Conservation (phyloP, 2,888 invertebrate genomes). For the Hylaea fasciaria region DNA sequence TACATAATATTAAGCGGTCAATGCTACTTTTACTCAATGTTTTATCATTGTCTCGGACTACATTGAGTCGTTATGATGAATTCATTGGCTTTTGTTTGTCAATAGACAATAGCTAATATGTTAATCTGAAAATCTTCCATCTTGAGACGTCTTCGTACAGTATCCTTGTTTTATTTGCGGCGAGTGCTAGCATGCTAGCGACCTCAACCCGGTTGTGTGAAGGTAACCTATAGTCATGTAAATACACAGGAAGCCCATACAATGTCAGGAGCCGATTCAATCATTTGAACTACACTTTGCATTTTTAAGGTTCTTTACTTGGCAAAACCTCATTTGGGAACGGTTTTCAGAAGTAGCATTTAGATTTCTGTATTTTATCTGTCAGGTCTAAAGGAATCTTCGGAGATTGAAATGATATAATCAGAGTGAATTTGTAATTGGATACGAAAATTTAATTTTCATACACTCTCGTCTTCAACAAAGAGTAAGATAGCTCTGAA, state of each 20-base stretch:
- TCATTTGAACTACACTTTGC: conserved; percentile 42
- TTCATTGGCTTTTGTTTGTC: conserved; percentile 27
- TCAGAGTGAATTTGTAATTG: too few species aligned
- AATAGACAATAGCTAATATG: conserved; percentile 39
- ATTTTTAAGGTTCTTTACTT: conserved; percentile 36
- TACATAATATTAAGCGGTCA: conserved; percentile 13
- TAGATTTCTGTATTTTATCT: neutral
- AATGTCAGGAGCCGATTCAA: conserved; percentile 69
- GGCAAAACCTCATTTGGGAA: neutral
- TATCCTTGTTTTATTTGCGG: conserved; percentile 46
- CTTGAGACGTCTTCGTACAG: conserved; percentile 40
- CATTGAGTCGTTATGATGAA: conserved; percentile 13
- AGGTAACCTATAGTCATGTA: conserved; percentile 78
- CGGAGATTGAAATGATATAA: too few species aligned
- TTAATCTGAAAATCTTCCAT: conserved; percentile 23
- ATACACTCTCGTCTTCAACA: too few species aligned
- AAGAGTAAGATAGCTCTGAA: too few species aligned
- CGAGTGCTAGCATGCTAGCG: conserved; percentile 59
- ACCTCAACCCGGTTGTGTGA: conserved; percentile 80
- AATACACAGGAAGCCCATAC: conserved; percentile 78
- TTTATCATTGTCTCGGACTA: conserved; percentile 6
- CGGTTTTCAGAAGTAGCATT: neutral
- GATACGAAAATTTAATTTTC: too few species aligned
- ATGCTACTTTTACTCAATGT: conserved; percentile 14
- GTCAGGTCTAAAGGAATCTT: too few species aligned